phyloP scores from a whole-genome alignment of 2,113 vertebrate species.

The Oncorhynchus kisutch region DNA sequence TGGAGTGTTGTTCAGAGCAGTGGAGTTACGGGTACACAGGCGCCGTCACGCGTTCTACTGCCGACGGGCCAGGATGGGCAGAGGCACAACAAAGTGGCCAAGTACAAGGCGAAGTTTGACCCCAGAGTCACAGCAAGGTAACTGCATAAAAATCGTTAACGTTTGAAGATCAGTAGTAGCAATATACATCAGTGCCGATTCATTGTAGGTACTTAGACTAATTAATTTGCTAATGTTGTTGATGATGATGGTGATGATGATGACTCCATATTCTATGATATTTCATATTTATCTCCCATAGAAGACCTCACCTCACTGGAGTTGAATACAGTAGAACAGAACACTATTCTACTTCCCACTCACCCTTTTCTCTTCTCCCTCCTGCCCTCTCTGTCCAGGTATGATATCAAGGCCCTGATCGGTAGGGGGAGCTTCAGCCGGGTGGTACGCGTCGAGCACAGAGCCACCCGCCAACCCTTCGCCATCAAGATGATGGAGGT shows the following conservation, averaged over 20 bases:
- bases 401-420: slow-evolving; percentile 71
- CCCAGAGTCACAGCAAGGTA: slow-evolving; percentile 59
- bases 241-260: too few relatives aligned
- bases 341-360: background rate
- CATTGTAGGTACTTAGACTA: too few relatives aligned
- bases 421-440: slow-evolving; percentile 67
- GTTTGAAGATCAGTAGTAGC: too few relatives aligned
- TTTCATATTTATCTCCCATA: too few relatives aligned
- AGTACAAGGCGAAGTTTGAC: slow-evolving; percentile 65
- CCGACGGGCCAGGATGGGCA: background rate
- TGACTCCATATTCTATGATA: too few relatives aligned
- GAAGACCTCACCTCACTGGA: too few relatives aligned
- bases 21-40: background rate
- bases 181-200: too few relatives aligned
- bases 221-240: too few relatives aligned
- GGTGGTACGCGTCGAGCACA: slow-evolving; percentile 66
- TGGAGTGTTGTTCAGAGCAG: background rate
- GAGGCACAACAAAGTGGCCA: slow-evolving; percentile 12
- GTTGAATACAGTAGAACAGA: background rate
- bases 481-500: slow-evolving; percentile 72
- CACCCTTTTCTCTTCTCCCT: slow-evolving; percentile 16
- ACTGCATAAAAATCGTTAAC: too few relatives aligned
- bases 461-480: slow-evolving; percentile 59
- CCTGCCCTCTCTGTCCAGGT: slow-evolving; percentile 56
- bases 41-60: background rate